Percentiles rank a stretch among this genome's conserved stretches.
Evolutionary conservation across 2,888 invertebrate genomes (phyloP).

Genomic region (Archaeoteleia sp.): DNA sequence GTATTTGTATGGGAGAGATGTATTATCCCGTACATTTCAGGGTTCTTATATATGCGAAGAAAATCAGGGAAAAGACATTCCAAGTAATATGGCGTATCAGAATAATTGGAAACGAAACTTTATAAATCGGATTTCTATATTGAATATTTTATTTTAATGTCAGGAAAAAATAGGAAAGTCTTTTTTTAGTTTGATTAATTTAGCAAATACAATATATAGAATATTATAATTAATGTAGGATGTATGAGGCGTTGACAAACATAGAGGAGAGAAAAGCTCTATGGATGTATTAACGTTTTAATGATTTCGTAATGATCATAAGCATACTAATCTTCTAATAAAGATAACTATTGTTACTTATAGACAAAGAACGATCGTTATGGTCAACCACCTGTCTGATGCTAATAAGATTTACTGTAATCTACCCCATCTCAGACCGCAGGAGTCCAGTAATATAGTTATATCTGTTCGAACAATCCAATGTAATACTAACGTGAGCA

Average conservation of each 20-base stretch:
- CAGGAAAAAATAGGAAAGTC: neutral
- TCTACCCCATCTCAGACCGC: constrained; percentile 38
- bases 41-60: constrained; percentile 19
- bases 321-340: constrained; percentile 29
- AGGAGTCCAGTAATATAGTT: constrained; percentile 36
- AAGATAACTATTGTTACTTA: constrained; percentile 26
- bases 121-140: neutral
- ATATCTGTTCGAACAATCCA: constrained; percentile 34
- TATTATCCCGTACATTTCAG: constrained; percentile 33
- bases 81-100: constrained; percentile 13
- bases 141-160: constrained; percentile 6
- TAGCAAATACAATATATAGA: neutral
- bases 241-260: too few species aligned
- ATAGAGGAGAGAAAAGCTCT: neutral
- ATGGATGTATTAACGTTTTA: too few species aligned
- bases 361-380: constrained; percentile 27
- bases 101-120: constrained; percentile 20
- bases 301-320: constrained; percentile 5
- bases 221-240: too few species aligned
- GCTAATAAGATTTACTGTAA: constrained; percentile 45
- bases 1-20: constrained; percentile 20
- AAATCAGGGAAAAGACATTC: constrained; percentile 1
- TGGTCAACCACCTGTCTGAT: constrained; percentile 42
- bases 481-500: constrained; percentile 19
- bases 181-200: too few species aligned